phyloP scores from a whole-genome alignment of 2,797 vertebrate species.

The Tympanoctomys barrerae region DNA sequence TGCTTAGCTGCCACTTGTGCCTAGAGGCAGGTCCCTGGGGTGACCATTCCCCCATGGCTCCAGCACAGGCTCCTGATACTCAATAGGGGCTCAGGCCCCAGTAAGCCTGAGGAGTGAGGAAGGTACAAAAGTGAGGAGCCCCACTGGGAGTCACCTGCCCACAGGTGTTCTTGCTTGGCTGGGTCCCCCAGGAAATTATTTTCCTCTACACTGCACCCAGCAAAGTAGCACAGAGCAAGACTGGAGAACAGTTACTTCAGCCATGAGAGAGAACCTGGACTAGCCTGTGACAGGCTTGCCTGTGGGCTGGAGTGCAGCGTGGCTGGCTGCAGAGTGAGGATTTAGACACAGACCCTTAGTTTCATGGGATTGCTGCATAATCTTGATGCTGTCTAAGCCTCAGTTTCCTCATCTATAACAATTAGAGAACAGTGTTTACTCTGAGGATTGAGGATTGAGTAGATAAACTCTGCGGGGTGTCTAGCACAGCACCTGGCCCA shows the following conservation, averaged over 20 bases:
- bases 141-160: neutral
- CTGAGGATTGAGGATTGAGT: neutral
- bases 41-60: neutral
- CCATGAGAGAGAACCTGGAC: neutral
- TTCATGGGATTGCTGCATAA: accelerated
- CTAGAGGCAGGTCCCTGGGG: neutral
- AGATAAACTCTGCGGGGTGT: neutral
- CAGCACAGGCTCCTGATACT: neutral
- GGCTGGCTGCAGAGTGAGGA: neutral
- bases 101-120: accelerated
- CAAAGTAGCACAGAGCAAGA: neutral
- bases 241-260: neutral
- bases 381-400: neutral
- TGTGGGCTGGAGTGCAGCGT: accelerated
- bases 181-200: neutral
- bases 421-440: neutral
- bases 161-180: neutral
- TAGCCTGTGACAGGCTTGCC: neutral
- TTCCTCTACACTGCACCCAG: neutral
- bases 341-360: neutral
- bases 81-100: neutral
- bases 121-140: neutral
- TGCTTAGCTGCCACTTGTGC: neutral
- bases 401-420: neutral
- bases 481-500: neutral